These are phyloP conservation scores for Oryzias melastigma DNA, from an alignment of 2,113 vertebrate species.

Conservation along the genomic window DNA sequence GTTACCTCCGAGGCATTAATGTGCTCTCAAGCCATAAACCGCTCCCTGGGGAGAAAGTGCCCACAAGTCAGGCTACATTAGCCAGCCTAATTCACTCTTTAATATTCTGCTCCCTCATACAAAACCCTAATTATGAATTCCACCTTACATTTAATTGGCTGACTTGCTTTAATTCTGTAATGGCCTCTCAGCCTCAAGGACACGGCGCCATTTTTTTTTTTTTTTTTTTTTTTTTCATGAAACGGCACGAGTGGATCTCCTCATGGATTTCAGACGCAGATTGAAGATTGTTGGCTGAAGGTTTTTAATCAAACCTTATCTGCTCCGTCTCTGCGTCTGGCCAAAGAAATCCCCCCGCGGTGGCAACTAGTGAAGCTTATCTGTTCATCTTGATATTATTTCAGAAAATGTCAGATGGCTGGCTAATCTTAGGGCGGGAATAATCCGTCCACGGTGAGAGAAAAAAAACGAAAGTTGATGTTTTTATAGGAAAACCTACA, in stretches of 20 bases:
- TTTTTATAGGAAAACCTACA: too few species aligned
- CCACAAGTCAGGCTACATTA: conserved; percentile 39
- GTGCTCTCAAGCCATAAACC: neutral
- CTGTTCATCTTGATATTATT: neutral
- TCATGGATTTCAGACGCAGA: conserved; percentile 32
- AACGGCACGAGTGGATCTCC: conserved; percentile 16
- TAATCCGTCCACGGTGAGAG: too few species aligned
- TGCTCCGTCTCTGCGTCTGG: conserved; percentile 2
- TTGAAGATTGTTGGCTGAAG: conserved; percentile 23
- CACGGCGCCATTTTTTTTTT: conserved; percentile 17
- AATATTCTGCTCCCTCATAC: conserved; percentile 28
- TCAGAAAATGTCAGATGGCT: conserved; percentile 1
- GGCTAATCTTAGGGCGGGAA: neutral
- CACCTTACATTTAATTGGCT: conserved; percentile 31
- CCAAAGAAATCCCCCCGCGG: neutral
- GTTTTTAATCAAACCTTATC: conserved; percentile 44
- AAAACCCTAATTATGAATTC: conserved; percentile 33
- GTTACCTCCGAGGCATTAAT: conserved; percentile 6
- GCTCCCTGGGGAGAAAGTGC: conserved; percentile 27
- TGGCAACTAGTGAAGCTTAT: neutral
- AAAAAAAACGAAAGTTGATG: too few species aligned
- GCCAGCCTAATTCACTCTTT: conserved; percentile 29
- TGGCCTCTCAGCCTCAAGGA: conserved; percentile 32
- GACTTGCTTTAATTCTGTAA: conserved; percentile 12
- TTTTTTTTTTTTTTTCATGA: conserved; percentile 23